Evolutionary conservation across 2,113 vertebrate genomes (phyloP).

Genomic region (Spizaetus ornatus): DNA sequence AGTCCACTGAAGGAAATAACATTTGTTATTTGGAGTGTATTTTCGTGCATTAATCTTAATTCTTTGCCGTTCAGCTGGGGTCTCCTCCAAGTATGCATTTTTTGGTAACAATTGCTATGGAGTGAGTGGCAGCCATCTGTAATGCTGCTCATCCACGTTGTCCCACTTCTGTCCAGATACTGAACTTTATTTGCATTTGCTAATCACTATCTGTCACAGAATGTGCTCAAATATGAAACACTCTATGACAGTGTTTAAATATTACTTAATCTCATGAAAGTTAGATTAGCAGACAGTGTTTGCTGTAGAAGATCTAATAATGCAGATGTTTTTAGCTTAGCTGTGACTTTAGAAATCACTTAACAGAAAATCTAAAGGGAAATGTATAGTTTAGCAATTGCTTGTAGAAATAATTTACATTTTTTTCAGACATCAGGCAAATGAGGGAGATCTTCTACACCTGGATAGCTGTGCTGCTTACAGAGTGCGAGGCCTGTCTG

Average conservation of each 20-base stretch:
- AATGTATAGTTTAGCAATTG: not conserved
- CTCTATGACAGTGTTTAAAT: not conserved
- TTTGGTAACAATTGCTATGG: not conserved
- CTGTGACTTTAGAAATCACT: not conserved
- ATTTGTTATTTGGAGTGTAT: not conserved
- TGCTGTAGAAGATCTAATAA: not conserved
- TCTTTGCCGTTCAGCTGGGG: not conserved
- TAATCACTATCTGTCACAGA: not conserved
- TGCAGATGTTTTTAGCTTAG: not conserved
- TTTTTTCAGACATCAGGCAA: not conserved
- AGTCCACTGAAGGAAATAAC: not conserved
- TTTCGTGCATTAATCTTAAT: not conserved
- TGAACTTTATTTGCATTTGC: not conserved
- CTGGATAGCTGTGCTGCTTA: not conserved
- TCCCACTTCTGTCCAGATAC: not conserved
- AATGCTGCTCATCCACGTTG: accelerated
- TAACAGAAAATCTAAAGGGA: not conserved
- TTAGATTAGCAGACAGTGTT: not conserved
- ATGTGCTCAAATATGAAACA: not conserved
- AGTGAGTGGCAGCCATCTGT: not conserved
- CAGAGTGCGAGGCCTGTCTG: not conserved
- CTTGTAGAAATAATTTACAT: not conserved
- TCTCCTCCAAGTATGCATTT: not conserved
- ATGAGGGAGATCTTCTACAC: not conserved
- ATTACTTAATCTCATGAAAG: not conserved